Base-by-base conservation (phyloP, 2,888 invertebrate genomes). In the Imbricaverruca yamaguchii region DNA sequence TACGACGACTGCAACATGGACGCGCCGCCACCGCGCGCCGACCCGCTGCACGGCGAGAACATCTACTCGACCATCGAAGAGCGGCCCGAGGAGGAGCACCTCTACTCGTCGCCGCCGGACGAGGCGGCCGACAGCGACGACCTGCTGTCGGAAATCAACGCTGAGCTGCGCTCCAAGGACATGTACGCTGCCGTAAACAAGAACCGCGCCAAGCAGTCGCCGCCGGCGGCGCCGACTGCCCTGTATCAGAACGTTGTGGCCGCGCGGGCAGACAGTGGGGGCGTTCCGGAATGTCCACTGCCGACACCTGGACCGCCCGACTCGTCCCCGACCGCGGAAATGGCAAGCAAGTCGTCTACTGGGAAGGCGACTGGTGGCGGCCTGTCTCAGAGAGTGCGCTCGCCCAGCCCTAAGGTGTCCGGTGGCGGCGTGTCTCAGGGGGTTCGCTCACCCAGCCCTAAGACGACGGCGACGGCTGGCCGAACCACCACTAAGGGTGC, bases 31-130 rank as follows among this genome's bases (percentile, higher is more conserved):
- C 23, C 21, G 9, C 53, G 55, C 8, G 23, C 53, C 55, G 53
- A 55, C 9, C 21, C 74, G 74, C 18, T 55, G 18, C 10, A 13
- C 18, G 55, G 21, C 53, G 74, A 74, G 74, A 74, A 74, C 53
- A 74, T 74, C 55, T 74, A 74, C 74, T 74, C 74, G 10, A 74
- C 74, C 15, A 74, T 74, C 74, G 74, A 74, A 9, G 74, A 74
- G 74, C 11, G n/a, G 69, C 55, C 74, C 6, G 74, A 53, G 10
- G 23, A n/a, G 74, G 74, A 74, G 18, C 74, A 53, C 21, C 53
- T 74, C 53, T 74, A 74, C 74, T 15, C 74, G 18, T n/a, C n/a
- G 74, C 74, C 74, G 53, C 74, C 74, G 74, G 53, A 74, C 15
- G 74, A 74, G 55, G 18, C 55, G 18, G 18, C 74, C 21, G 53